phyloP scores from a whole-genome alignment of 2,888 invertebrate genomes.

The Metallyticus violacea region DNA sequence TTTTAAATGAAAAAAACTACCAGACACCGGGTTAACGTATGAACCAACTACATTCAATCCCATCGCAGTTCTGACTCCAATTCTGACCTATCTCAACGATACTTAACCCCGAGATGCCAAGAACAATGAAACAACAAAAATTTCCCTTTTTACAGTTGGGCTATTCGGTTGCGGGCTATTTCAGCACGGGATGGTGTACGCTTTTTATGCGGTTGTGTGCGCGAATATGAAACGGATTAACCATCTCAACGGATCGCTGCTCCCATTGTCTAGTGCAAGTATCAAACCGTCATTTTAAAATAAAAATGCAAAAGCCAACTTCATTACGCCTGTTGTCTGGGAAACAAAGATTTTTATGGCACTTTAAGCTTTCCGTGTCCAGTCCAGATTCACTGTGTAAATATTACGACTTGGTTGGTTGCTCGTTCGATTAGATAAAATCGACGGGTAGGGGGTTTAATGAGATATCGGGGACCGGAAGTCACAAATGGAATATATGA shows the following conservation, averaged over 20 bases:
- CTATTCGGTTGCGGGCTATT: neutral
- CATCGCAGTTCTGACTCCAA: no score
- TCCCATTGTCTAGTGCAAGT: neutral
- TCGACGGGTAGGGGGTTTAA: no score
- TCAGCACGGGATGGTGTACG: neutral
- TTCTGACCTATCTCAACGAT: no score
- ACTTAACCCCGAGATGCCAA: no score
- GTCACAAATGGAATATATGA: no score
- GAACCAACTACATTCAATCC: no score
- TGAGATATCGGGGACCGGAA: no score
- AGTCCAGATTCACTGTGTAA: neutral
- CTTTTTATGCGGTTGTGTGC: neutral
- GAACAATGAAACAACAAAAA: neutral
- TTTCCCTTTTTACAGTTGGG: neutral
- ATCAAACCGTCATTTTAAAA: neutral
- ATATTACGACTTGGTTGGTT: neutral
- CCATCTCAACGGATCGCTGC: neutral
- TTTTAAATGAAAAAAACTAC: no score
- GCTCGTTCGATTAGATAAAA: neutral
- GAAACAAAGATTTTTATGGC: neutral
- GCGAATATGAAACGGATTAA: neutral
- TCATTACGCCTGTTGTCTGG: no score
- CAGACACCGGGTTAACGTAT: no score
- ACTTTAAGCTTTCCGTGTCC: neutral
- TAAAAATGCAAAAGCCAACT: neutral